Conservation (phyloP, 2,797 vertebrate genomes). For the Lutjanus argentimaculatus region DNA sequence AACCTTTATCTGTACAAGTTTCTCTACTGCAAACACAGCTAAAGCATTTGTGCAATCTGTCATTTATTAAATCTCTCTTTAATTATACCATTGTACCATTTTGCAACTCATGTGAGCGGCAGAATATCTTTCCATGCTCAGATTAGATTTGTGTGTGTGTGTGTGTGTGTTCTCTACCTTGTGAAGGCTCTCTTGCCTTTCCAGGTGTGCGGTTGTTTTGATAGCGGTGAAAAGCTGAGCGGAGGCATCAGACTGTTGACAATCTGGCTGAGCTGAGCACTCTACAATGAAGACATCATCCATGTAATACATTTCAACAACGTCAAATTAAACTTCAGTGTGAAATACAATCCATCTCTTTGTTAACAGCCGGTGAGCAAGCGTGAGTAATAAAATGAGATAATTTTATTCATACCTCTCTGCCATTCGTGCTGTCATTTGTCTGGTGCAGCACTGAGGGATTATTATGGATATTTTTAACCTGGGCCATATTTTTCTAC, state of each 20-base stretch:
- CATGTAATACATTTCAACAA: constrained; percentile 10
- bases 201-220: constrained; percentile 84
- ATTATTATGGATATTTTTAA: background rate
- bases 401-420: background rate
- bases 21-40: background rate
- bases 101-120: background rate
- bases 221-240: constrained; percentile 88
- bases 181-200: constrained; percentile 81
- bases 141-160: background rate
- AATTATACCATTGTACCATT: background rate
- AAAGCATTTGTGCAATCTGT: too few species aligned
- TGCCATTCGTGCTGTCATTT: background rate
- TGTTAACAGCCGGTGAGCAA: background rate
- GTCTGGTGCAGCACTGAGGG: background rate
- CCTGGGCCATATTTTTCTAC: background rate
- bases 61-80: background rate
- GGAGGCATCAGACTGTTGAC: constrained; percentile 92
- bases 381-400: background rate
- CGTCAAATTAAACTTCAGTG: background rate
- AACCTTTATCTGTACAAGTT: background rate
- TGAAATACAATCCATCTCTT: background rate
- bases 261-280: constrained; percentile 93
- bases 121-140: too few species aligned
- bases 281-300: constrained; percentile 83
- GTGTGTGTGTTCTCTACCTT: constrained; percentile 75